Evolutionary conservation across 2,888 invertebrate genomes (phyloP), one percentile per base, ranked within the genome.

Genomic region (Plemyria rubiginata): DNA sequence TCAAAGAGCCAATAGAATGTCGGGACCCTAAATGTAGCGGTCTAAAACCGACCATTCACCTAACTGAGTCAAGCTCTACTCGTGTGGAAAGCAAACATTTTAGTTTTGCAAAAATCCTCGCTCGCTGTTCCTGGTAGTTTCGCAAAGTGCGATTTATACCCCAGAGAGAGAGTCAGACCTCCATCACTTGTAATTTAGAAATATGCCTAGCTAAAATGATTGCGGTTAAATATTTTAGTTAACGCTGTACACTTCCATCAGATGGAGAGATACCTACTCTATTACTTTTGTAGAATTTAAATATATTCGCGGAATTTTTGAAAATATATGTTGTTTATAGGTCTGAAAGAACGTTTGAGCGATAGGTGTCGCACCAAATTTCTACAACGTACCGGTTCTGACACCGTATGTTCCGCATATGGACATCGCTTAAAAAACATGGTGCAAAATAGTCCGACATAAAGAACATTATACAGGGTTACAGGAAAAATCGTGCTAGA

Each of bases 101-200:
- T 49, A 60, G 64, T 40, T 54, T 38, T 8, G 1, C 53, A 65
- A 50, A 57, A 51, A 60, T 13, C 43, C 48, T 41, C 38, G 52
- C 45, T 32, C 15, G 7, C 11, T 28, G 16, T 55, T 55, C 58
- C 60, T 50, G 64, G 59, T 61, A 61, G 54, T 60, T 51, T 51
- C 45, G 52, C 50, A 66, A 67, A 68, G 61, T 60, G 63, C 56
- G 53, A 64, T 67, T 63, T 61, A 55, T 63, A 63, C 67, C 55
- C 64, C 45, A 61, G 65, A 63, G 59, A 58, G 58, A 52, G 49
- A 46, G 60, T 62, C 65, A 60, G 62, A 68, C 71, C 71, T 66
- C 58, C 65, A 59, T 71, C 71, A 68, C 60, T 48, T 43, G 41
- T 60, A 54, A 62, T 65, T 64, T 59, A 41, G 16, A 61, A 66